Percentiles rank a stretch among this genome's conserved stretches.
Conservation (phyloP, 2,797 vertebrate genomes). For the Ptychobarbus kaznakovi region DNA sequence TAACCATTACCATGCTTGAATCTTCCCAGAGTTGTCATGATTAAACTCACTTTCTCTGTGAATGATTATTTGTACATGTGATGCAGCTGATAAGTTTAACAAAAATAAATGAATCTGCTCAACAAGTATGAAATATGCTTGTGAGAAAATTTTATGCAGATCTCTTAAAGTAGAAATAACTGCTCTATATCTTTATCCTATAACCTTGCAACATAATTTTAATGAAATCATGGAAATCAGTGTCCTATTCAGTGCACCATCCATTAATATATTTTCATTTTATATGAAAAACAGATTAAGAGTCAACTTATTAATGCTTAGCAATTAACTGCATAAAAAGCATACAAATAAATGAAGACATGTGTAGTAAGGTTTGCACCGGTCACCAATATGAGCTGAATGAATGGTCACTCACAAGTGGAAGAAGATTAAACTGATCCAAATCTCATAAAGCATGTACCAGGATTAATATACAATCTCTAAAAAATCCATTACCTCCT, state of each 20-base stretch:
- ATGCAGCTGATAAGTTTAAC: not conserved
- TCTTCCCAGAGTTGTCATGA: no score
- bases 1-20: no score
- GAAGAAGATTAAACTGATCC: conserved; percentile 13
- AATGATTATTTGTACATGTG: not conserved
- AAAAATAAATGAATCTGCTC: not conserved
- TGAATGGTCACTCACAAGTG: conserved; percentile 20
- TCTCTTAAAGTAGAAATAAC: not conserved
- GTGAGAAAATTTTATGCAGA: not conserved
- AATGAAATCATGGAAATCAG: not conserved
- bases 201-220: not conserved
- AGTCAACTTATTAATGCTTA: not conserved
- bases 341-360: conserved; percentile 10
- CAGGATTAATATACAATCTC: not conserved
- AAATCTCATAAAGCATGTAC: not conserved
- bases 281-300: not conserved
- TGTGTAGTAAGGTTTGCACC: not conserved
- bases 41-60: not conserved
- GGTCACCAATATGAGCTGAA: not conserved
- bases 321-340: conserved; percentile 1
- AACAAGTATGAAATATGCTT: not conserved
- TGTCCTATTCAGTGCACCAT: not conserved
- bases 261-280: not conserved
- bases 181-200: not conserved
- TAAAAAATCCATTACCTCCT: conserved; percentile 43